Conservation (phyloP, 2,888 invertebrate genomes). For the Drosophila austrosaltans region DNA sequence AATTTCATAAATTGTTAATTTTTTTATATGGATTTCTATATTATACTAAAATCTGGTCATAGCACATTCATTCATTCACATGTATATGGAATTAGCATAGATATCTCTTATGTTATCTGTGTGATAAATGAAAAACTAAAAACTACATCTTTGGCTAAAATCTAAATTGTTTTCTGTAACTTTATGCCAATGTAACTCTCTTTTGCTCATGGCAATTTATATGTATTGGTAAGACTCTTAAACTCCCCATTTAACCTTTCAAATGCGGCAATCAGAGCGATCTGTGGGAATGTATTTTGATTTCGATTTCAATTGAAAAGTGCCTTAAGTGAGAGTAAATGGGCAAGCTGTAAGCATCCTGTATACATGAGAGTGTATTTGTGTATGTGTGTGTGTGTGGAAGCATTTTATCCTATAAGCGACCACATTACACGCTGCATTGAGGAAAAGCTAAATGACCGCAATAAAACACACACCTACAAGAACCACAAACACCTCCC, state of each 20-base stretch:
- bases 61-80: too few relatives aligned
- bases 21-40: too few relatives aligned
- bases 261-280: constrained; percentile 14
- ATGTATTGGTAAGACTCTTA: constrained; percentile 7
- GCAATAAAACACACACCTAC: constrained; percentile 67
- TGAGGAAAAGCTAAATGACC: constrained; percentile 73
- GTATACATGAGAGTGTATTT: constrained; percentile 11
- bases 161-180: constrained; percentile 2
- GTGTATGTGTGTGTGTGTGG: constrained; percentile 22
- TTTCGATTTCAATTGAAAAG: constrained; percentile 21
- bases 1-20: too few relatives aligned
- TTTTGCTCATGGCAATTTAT: background rate
- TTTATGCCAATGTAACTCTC: background rate
- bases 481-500: constrained; percentile 35
- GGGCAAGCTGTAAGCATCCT: constrained; percentile 6
- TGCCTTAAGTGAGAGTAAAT: constrained; percentile 8
- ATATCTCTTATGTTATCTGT: background rate
- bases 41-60: too few relatives aligned
- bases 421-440: constrained; percentile 72
- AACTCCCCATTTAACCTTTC: constrained; percentile 8
- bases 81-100: too few relatives aligned
- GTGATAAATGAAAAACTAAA: too few relatives aligned
- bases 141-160: background rate
- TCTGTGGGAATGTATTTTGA: constrained; percentile 24
- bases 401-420: constrained; percentile 63